A percentile compares a stretch with the other conserved stretches of the same genome.
Conservation (phyloP, 2,113 vertebrate genomes). For the Sylvilagus bachmani region DNA sequence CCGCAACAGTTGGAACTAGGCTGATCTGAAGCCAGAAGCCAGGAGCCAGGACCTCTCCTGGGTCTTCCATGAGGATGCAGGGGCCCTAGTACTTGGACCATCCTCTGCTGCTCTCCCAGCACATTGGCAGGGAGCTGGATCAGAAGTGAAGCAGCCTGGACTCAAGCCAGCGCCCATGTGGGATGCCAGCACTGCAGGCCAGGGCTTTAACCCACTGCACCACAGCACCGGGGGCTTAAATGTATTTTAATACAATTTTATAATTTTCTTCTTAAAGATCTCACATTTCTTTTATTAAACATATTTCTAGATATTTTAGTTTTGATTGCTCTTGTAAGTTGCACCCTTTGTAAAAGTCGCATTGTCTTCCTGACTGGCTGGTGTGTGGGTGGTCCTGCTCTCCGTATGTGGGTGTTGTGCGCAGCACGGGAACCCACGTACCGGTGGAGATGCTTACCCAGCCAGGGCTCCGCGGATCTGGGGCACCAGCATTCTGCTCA, state of each 20-base stretch:
- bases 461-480: background rate
- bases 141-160: no score
- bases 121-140: no score
- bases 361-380: background rate
- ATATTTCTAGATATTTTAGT: background rate
- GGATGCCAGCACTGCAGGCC: no score
- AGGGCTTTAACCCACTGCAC: no score
- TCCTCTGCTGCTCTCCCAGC: no score
- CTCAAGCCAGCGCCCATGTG: no score
- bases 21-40: no score
- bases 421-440: background rate
- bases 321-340: background rate
- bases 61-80: no score
- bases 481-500: background rate
- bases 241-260: background rate
- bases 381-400: background rate
- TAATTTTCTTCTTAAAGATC: slow-evolving; percentile 30
- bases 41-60: no score
- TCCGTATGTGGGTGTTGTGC: background rate
- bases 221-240: background rate
- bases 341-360: background rate
- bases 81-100: no score
- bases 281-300: background rate
- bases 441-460: background rate
- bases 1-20: no score